Percentiles rank a stretch among this genome's conserved stretches.
Conservation (phyloP, 2,888 invertebrate species). For the Hydrotaea cyrtoneurina region DNA sequence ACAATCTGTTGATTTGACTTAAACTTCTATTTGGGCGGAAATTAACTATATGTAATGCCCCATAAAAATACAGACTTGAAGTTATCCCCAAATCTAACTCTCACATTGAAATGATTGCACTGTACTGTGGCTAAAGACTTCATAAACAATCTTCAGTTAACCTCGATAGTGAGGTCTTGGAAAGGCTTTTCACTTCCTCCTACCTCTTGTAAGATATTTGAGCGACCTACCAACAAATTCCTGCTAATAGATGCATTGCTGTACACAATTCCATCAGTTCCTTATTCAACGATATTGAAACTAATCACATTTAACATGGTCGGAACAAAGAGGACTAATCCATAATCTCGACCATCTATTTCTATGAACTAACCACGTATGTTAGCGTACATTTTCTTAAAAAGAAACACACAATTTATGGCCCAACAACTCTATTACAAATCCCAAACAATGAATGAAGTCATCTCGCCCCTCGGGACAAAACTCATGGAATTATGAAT, state of each 20-base stretch:
- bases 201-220: too few species aligned
- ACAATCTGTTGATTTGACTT: too few species aligned
- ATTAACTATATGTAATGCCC: too few species aligned
- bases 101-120: too few species aligned
- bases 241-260: neutral
- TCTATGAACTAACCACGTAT: neutral
- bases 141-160: too few species aligned
- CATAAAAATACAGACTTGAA: too few species aligned
- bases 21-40: too few species aligned
- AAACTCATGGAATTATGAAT: neutral
- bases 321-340: constrained; percentile 2
- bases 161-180: too few species aligned
- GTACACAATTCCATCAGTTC: neutral
- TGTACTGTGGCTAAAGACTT: too few species aligned
- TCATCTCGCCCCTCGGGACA: neutral
- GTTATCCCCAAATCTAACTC: too few species aligned
- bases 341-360: constrained; percentile 8
- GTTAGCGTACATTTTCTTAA: neutral
- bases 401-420: constrained; percentile 15
- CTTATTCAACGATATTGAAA: neutral
- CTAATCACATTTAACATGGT: neutral
- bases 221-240: too few species aligned
- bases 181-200: too few species aligned
- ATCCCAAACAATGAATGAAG: neutral
- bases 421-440: constrained; percentile 32